Evolutionary conservation across 2,888 invertebrate species (phyloP), one percentile per base, ranked within the genome.

Genomic region (Venusia cambrica): DNA sequence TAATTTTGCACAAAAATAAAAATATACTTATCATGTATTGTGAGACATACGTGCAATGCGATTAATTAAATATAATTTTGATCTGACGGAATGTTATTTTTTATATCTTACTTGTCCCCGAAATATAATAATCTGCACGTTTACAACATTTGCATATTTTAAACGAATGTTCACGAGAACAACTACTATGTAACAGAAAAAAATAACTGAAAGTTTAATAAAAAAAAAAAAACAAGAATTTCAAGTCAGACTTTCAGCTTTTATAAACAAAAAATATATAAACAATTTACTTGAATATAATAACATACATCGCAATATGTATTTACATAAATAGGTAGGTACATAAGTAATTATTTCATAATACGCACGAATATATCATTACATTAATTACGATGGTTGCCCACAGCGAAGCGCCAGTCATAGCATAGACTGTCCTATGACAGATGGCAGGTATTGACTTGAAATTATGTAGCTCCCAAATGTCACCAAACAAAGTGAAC

Each of bases 271-370:
- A 68, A 75, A 60, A 69, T 67, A n/a, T n/a, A n/a, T n/a, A n/a
- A 76, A 72, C 70, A 81, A 83, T 80, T 80, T 73, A 83, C 73
- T 75, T 77, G 75, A 70, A 83, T 77, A 83, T 68, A 79, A 73
- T 76, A 80, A 79, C 77, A 83, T 83, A 84, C 79, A 85, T 78
- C 66, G 72, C 64, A 77, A 78, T 80, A 80, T 79, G 79, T 85
- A 85, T 85, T 81, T 79, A 84, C 79, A 85, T 79, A 87, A n/a
- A n/a, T n/a, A n/a, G n/a, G n/a, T n/a, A n/a, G n/a, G n/a, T 79
- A 87, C 77, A 75, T 85, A 87, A 76, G n/a, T n/a, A n/a, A n/a
- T n/a, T 80, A 83, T 74, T 74, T 73, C 50, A 70, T 73, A 74
- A 74, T 79, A 84, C 75, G 83, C 76, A 77, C 73, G 74, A 80